phyloP scores from a whole-genome alignment of 1,140 invertebrate species.

The Ceratoteleas bidentatus region DNA sequence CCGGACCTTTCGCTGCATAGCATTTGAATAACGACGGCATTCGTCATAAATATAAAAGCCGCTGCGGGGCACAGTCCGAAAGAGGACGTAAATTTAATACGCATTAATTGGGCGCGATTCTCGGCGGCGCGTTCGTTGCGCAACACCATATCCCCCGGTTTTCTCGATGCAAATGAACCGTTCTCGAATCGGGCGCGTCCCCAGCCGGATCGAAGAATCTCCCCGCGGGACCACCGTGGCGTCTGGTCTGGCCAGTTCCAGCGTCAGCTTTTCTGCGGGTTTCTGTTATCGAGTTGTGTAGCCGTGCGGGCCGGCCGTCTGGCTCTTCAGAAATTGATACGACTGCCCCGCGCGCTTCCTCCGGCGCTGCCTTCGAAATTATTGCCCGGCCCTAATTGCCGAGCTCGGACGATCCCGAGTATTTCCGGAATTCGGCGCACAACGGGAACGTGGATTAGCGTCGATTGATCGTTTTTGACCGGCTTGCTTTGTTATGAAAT shows the following conservation, averaged over 20 bases:
- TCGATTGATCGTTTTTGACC: slow-evolving; percentile 57
- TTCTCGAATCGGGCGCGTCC: slow-evolving; percentile 61
- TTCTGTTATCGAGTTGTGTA: slow-evolving; percentile 71
- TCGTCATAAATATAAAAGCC: slow-evolving; percentile 40
- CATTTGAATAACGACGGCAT: slow-evolving; percentile 46
- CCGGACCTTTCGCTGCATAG: slow-evolving; percentile 11
- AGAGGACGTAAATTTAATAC: slow-evolving; percentile 45
- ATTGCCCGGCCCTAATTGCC: slow-evolving; percentile 56
- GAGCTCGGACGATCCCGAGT: slow-evolving; percentile 42
- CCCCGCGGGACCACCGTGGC: slow-evolving; percentile 68
- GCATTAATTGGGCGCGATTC: slow-evolving; percentile 55
- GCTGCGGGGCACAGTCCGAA: slow-evolving; percentile 6
- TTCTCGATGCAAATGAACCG: slow-evolving; percentile 72
- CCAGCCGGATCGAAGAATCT: slow-evolving; percentile 66
- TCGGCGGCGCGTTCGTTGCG: slow-evolving; percentile 11
- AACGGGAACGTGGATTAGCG: slow-evolving; percentile 45
- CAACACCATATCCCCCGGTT: slow-evolving; percentile 49
- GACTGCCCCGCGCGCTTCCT: slow-evolving; percentile 26
- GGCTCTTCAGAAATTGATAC: slow-evolving; percentile 64
- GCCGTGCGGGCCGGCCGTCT: slow-evolving; percentile 7
- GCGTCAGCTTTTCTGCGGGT: slow-evolving; percentile 63
- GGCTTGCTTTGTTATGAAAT: slow-evolving; percentile 55
- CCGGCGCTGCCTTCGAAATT: slow-evolving; percentile 45
- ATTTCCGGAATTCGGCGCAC: slow-evolving; percentile 57
- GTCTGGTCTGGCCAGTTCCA: slow-evolving; percentile 72